Conservation (phyloP, 2,797 vertebrate species). For the Menidia menidia region DNA sequence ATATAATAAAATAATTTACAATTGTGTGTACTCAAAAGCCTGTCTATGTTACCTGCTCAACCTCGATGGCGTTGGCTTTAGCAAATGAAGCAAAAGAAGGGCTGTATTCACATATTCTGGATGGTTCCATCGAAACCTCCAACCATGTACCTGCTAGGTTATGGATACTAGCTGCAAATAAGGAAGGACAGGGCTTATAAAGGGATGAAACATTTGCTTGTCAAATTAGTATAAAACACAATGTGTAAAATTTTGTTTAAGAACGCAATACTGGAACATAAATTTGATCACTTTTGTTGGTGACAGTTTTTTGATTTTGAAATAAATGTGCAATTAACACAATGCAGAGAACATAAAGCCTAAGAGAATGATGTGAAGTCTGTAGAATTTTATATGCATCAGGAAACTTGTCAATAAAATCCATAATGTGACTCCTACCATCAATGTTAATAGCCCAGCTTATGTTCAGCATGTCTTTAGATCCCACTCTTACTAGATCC, state of each 20-base stretch:
- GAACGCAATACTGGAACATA: not conserved
- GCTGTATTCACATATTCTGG: constrained; percentile 43
- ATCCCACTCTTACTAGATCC: not conserved
- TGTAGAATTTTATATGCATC: not conserved
- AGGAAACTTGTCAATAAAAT: not conserved
- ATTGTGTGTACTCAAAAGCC: not conserved
- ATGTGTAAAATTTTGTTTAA: too few relatives aligned
- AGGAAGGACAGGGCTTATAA: constrained; percentile 14
- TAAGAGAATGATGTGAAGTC: not conserved
- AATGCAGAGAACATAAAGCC: not conserved
- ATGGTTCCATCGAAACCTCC: accelerated
- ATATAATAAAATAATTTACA: not conserved
- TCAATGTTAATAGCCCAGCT: constrained; percentile 85
- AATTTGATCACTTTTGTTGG: not conserved
- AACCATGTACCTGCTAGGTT: constrained; percentile 42
- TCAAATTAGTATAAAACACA: too few relatives aligned
- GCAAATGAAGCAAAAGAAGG: constrained; percentile 35
- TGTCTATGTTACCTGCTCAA: constrained; percentile 40
- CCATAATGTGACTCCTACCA: constrained; percentile 65
- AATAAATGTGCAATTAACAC: not conserved
- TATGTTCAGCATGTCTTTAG: constrained; percentile 64
- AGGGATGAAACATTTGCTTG: not conserved
- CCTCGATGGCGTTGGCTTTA: not conserved
- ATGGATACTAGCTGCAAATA: constrained; percentile 49
- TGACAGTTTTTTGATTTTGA: too few relatives aligned